These are phyloP conservation scores for Hystrix cristata DNA, from an alignment of 2,113 vertebrate genomes.

Conservation along the genomic window DNA sequence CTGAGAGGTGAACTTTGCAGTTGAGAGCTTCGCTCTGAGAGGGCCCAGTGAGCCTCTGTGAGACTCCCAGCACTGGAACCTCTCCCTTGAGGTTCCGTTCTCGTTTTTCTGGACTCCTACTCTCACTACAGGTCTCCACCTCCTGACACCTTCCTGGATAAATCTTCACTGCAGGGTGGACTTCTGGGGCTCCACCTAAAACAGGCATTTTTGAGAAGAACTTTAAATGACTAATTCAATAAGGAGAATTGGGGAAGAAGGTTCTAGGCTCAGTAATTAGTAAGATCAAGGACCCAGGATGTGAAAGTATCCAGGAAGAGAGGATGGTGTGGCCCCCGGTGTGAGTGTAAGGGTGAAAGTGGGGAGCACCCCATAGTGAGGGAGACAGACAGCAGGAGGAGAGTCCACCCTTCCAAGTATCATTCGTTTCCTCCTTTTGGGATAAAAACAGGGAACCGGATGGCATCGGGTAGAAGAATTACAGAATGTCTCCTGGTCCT, in stretches of 20 bases:
- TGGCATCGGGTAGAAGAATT: no score
- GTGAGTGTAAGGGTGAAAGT: background rate
- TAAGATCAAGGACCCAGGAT: background rate
- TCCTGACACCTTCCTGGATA: background rate
- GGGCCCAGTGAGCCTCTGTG: background rate
- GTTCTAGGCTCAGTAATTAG: background rate
- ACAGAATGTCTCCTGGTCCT: no score
- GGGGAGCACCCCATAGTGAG: no score
- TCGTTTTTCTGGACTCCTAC: background rate
- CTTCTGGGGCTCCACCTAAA: background rate
- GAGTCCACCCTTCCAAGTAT: no score
- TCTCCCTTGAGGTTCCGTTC: background rate
- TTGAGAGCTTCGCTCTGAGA: no score
- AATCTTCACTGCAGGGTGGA: background rate
- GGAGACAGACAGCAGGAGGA: background rate
- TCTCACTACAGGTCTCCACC: background rate
- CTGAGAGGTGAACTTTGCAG: background rate
- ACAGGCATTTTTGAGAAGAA: background rate
- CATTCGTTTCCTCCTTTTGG: background rate
- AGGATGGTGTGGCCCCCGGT: background rate
- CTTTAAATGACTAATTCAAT: background rate
- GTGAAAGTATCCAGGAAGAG: background rate
- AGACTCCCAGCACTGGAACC: background rate
- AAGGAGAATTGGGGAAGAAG: background rate
- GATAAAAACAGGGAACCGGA: accelerated